Conservation (phyloP, 2,888 invertebrate species). For the Phanerotoma sp. region DNA sequence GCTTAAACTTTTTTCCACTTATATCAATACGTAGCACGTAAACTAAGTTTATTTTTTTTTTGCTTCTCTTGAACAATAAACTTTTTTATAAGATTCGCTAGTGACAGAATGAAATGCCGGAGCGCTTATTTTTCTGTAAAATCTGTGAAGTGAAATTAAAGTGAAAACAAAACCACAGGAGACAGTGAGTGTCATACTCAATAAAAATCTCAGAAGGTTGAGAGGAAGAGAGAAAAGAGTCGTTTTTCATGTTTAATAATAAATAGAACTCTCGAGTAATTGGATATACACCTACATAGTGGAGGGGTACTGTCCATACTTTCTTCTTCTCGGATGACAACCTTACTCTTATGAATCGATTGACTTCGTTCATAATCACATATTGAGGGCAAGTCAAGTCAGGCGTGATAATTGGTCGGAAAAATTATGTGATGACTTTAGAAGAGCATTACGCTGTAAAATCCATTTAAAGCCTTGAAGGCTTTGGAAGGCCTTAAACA, state of each 20-base stretch:
- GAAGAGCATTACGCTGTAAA: background rate
- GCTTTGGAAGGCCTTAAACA: background rate
- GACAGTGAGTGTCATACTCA: constrained; percentile 4
- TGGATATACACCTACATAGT: constrained; percentile 11
- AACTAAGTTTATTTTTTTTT: no score
- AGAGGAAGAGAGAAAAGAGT: constrained; percentile 1
- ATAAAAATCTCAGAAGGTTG: constrained; percentile 4
- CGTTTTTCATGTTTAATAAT: constrained; percentile 5
- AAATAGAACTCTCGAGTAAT: constrained; percentile 11
- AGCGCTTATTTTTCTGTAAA: background rate
- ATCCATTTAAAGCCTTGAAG: background rate
- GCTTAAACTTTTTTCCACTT: no score
- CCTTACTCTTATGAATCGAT: constrained; percentile 1
- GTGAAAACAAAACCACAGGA: constrained; percentile 12
- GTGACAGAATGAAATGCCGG: no score
- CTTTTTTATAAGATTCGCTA: no score
- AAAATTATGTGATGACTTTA: background rate
- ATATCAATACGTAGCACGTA: no score
- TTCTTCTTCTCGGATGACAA: constrained; percentile 32
- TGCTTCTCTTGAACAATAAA: no score
- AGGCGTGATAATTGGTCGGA: constrained; percentile 10
- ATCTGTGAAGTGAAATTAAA: constrained; percentile 11
- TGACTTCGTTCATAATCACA: no score
- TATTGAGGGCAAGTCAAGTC: constrained; percentile 2
- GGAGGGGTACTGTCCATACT: constrained; percentile 34